These are phyloP conservation scores for Porites australiensis DNA, from an alignment of 64 coral and sea anemone species.

Conservation along the genomic window DNA sequence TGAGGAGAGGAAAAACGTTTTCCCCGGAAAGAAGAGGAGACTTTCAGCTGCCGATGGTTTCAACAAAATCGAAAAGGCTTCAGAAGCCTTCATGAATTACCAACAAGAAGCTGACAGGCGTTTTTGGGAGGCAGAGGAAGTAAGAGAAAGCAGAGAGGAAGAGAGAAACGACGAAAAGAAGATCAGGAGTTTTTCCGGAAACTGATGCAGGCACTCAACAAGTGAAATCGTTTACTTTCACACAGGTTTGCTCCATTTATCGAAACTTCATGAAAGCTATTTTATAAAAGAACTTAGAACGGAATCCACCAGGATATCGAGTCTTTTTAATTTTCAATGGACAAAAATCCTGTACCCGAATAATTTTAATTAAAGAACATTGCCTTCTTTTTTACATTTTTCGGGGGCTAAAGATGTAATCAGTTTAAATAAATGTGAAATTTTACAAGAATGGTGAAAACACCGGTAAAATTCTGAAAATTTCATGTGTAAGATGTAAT, in stretches of 20 bases:
- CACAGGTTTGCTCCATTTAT: neutral
- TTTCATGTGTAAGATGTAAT: too few relatives aligned
- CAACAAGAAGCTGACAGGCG: constrained; percentile 7
- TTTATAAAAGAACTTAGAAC: neutral
- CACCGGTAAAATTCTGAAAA: neutral
- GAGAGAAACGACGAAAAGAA: neutral
- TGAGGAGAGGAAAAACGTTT: neutral
- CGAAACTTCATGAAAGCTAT: neutral
- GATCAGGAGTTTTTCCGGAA: constrained; percentile 3
- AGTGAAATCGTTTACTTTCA: neutral
- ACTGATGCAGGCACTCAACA: constrained; percentile 6
- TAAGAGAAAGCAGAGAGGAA: neutral
- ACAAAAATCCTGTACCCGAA: neutral
- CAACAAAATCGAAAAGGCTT: neutral
- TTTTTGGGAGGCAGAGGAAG: neutral
- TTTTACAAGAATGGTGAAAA: too few relatives aligned
- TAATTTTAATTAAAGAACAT: constrained; percentile 1
- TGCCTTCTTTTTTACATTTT: neutral
- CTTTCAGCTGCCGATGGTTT: neutral
- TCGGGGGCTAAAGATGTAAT: neutral
- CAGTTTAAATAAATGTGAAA: too few relatives aligned
- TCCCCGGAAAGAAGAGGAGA: neutral
- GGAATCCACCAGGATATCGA: neutral
- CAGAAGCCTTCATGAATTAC: neutral
- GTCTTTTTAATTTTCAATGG: constrained; percentile 1